Evolutionary conservation across 2,888 invertebrate species (phyloP), one percentile per base, ranked within the genome.

Genomic region (Heterodera filipjevi): DNA sequence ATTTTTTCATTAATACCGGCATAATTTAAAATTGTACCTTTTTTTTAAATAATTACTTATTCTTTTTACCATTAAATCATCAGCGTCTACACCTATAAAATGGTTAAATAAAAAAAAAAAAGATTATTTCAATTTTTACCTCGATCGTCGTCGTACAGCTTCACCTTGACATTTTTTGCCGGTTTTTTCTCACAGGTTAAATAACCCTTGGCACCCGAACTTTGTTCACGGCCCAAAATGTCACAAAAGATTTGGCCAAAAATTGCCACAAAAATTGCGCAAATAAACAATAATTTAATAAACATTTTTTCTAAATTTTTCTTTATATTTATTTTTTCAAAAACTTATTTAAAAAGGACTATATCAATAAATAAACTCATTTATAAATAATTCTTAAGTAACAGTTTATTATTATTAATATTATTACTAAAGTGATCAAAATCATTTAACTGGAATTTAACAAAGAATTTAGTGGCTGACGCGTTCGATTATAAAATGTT

Each of bases 141-240:
- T 75, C 81, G 71, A 39, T 84, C 84, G 33, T 85, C 82, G 66
- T 84, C 84, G 72, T 85, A 84, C 53, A 84, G 77, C 53, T 84
- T 84, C 32, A 84, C 85, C 68, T 82, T 80, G 46, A 85, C 82
- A 46, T 79, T 80, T 22, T 79, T 32, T 12, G 82, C 84, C 30
- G 85, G 85, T 72, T 79, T 79, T 30, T 84, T 85, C 39, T 85
- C 71, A 77, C 85, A 84, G 27, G 81, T 74, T 73, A 82, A 59
- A 33, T 64, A 35, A 14, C 81, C 81, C 35, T 78, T 72, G 66
- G 32, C 83, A 27, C 83, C 83, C 33, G 85, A 81, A 72, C 79
- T 79, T 71, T 83, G 83, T 46, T 78, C 77, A 32, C 83, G 79
- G 44, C 85, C 83, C 19, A 85, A 49, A 49, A 49, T 49, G 49